These are phyloP conservation scores for Puffinus mauretanicus DNA, from an alignment of 2,113 vertebrate species.

Conservation along the genomic window DNA sequence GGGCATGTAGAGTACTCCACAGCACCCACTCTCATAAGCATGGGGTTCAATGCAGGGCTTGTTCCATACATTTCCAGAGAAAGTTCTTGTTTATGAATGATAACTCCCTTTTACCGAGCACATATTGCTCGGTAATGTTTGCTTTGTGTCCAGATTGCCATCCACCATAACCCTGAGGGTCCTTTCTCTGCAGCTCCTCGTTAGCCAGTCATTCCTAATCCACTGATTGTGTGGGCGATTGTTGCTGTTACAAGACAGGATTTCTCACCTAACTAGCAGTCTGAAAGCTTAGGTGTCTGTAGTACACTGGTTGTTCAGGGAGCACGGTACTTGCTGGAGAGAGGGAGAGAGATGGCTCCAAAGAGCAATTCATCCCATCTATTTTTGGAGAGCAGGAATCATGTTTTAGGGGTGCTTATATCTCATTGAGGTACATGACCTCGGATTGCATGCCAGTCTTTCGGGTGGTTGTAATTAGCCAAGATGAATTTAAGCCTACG, in stretches of 20 bases:
- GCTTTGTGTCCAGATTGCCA: background rate
- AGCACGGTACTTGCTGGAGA: background rate
- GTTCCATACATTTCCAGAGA: fast-evolving
- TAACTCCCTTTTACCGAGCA: background rate
- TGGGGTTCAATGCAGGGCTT: fast-evolving
- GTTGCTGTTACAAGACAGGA: background rate
- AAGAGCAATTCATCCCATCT: background rate
- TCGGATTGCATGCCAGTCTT: background rate
- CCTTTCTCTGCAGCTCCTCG: background rate
- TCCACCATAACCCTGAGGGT: background rate
- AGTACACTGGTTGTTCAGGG: background rate
- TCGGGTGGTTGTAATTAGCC: background rate
- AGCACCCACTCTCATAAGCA: background rate
- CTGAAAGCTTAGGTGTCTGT: background rate
- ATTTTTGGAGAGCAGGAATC: background rate
- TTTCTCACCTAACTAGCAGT: background rate
- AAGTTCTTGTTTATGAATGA: fast-evolving
- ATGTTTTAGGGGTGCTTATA: background rate
- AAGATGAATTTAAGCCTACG: background rate
- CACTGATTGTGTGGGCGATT: background rate
- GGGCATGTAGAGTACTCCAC: fast-evolving
- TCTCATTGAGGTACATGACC: background rate
- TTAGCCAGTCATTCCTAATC: background rate
- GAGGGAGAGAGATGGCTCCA: background rate
- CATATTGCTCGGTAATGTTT: fast-evolving